phyloP scores from a whole-genome alignment of 2,797 vertebrate genomes.

The Phaenicophaeus curvirostris region DNA sequence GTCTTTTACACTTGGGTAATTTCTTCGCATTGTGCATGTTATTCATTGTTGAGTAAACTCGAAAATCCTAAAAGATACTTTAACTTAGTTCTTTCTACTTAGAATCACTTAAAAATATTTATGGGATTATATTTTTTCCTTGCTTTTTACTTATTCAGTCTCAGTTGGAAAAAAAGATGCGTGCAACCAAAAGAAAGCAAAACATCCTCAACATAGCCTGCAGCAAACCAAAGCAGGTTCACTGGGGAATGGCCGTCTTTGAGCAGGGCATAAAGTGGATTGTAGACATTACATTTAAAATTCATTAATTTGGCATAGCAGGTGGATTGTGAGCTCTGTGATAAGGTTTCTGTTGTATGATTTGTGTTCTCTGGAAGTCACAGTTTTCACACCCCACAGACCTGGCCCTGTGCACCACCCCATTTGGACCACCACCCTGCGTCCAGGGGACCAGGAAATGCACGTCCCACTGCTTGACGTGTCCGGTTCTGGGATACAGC shows the following conservation, averaged over 20 bases:
- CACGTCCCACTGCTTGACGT: rapidly evolving
- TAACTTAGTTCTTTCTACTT: not conserved
- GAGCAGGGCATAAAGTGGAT: not conserved
- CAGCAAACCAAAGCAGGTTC: not conserved
- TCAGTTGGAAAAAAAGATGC: not conserved
- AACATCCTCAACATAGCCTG: not conserved
- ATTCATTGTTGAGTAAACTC: not conserved
- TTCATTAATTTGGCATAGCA: not conserved
- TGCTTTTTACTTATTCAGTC: not conserved
- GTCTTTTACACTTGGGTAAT: conserved; percentile 5
- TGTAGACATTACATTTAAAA: not conserved
- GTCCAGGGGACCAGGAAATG: not conserved
- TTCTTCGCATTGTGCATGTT: not conserved
- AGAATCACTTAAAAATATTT: not conserved
- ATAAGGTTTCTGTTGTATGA: not conserved
- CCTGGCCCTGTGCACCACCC: not conserved
- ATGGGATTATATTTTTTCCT: not conserved
- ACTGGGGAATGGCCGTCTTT: not conserved
- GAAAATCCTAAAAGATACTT: conserved; percentile 9
- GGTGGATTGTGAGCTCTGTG: not conserved
- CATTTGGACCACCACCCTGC: rapidly evolving
- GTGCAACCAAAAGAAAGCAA: not conserved
- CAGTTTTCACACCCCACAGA: not conserved
- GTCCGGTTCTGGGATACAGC: not conserved
- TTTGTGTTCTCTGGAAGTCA: not conserved